These are phyloP conservation scores for Linepithema humile DNA, from an alignment of 1,140 invertebrate genomes.

Conservation along the genomic window DNA sequence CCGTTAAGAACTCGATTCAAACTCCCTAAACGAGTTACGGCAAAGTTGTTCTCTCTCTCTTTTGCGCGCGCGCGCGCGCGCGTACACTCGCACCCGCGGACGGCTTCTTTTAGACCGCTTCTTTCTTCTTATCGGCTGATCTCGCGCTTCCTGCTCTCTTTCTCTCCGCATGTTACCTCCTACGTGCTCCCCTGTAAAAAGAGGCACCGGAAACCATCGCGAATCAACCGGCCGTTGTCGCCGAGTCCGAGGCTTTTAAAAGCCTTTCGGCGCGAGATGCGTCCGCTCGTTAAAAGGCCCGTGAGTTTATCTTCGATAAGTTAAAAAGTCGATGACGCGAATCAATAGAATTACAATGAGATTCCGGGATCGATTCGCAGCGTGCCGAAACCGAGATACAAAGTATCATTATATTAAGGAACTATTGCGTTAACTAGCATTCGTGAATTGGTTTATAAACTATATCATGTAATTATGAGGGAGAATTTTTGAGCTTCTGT, in stretches of 20 bases:
- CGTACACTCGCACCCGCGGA: no score
- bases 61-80: conserved; percentile 9
- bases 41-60: conserved; percentile 65
- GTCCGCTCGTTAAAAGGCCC: conserved; percentile 16
- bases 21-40: conserved; percentile 76
- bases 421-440: neutral
- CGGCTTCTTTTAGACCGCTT: conserved; percentile 47
- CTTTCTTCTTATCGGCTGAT: conserved; percentile 64
- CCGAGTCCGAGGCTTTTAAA: conserved; percentile 19
- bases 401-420: neutral
- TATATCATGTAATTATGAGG: neutral
- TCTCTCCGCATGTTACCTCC: conserved; percentile 23
- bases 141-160: conserved; percentile 54
- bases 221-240: conserved; percentile 61
- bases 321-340: neutral
- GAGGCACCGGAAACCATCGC: conserved; percentile 65
- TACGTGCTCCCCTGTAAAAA: conserved; percentile 42
- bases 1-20: conserved; percentile 72
- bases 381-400: neutral
- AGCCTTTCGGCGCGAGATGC: conserved; percentile 24
- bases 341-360: neutral
- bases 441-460: neutral
- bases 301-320: conserved; percentile 34
- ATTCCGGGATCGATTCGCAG: neutral
- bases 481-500: neutral